Percentiles rank a stretch among this genome's conserved stretches.
Evolutionary conservation across 2,888 invertebrate species (phyloP).

Genomic region (Brachypalpus laphriformis): DNA sequence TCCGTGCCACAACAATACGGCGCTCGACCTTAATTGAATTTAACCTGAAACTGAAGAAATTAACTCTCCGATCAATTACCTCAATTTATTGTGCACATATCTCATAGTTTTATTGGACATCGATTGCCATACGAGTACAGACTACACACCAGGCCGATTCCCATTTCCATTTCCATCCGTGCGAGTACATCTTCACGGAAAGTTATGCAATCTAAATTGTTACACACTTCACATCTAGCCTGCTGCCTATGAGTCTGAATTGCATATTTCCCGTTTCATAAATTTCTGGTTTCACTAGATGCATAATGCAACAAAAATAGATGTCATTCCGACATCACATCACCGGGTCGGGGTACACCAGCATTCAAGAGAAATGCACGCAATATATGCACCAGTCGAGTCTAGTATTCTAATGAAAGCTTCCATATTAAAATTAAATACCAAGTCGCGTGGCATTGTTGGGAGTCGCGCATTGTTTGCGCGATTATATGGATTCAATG

Average conservation of each 20-base stretch:
- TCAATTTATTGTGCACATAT: slow-evolving; percentile 16
- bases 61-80: slow-evolving; percentile 39
- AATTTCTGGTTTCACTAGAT: not conserved
- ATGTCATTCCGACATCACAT: not conserved
- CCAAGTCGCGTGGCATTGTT: slow-evolving; percentile 38
- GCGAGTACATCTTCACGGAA: not conserved
- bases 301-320: not conserved
- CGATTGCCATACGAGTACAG: not conserved
- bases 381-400: slow-evolving; percentile 38
- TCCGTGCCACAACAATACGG: slow-evolving; percentile 4
- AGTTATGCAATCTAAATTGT: slow-evolving; percentile 15
- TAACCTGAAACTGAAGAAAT: slow-evolving; percentile 33
- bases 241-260: not conserved
- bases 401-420: slow-evolving; percentile 54
- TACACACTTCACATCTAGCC: not conserved
- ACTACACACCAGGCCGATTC: too few species aligned
- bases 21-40: slow-evolving; percentile 30
- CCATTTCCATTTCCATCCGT: too few species aligned
- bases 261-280: slow-evolving; percentile 24
- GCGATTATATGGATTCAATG: slow-evolving; percentile 25
- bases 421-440: slow-evolving; percentile 18
- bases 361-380: slow-evolving; percentile 40
- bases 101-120: slow-evolving; percentile 11
- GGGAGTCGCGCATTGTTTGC: not conserved
- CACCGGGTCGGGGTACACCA: too few species aligned